Evolutionary conservation across 2,888 invertebrate species (phyloP).

Genomic region (Chloroclystis v-ata): DNA sequence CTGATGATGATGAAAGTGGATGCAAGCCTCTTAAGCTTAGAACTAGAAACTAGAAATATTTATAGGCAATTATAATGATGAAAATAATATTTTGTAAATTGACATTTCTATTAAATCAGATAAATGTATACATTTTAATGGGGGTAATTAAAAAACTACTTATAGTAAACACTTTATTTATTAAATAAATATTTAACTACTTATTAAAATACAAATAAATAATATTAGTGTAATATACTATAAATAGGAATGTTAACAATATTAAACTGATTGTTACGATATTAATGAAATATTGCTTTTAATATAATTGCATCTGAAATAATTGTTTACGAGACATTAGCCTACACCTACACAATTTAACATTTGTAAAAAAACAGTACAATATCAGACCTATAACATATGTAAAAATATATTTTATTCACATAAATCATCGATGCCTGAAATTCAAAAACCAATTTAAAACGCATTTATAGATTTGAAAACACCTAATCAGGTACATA

Average conservation of each 20-base stretch:
- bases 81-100: too few relatives aligned
- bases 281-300: slow-evolving; percentile 24
- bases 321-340: background rate
- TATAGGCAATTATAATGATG: too few relatives aligned
- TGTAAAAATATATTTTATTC: background rate
- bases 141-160: background rate
- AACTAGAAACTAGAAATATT: too few relatives aligned
- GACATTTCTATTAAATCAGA: too few relatives aligned
- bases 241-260: slow-evolving; percentile 30
- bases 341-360: background rate
- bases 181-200: slow-evolving; percentile 49
- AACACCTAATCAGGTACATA: background rate
- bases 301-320: background rate
- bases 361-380: background rate
- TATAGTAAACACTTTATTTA: slow-evolving; percentile 33
- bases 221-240: slow-evolving; percentile 32
- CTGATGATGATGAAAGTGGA: too few relatives aligned
- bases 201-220: slow-evolving; percentile 41
- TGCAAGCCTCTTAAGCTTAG: too few relatives aligned
- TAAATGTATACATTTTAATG: too few relatives aligned
- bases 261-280: slow-evolving; percentile 17
- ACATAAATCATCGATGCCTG: background rate
- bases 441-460: background rate
- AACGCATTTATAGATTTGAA: background rate
- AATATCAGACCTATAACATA: background rate